Evolutionary conservation across 1,140 invertebrate genomes (phyloP).

Genomic region (Drosophila trapezifrons): DNA sequence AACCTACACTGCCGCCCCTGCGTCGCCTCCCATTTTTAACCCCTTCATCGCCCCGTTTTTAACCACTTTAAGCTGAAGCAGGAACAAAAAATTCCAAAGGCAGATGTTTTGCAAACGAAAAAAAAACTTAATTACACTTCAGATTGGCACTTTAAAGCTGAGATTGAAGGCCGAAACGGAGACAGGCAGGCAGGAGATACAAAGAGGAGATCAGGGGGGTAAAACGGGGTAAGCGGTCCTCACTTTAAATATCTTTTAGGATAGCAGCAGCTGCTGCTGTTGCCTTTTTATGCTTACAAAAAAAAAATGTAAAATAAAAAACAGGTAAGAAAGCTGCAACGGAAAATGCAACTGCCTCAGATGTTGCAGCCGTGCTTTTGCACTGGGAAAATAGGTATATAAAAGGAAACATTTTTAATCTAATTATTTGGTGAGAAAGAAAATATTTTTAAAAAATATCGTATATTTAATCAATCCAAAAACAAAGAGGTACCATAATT

Average conservation of each 20-base stretch:
- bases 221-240: constrained; percentile 3
- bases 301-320: constrained; percentile 6
- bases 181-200: constrained; percentile 7
- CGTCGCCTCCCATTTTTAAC: constrained; percentile 6
- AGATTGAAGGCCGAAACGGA: constrained; percentile 74
- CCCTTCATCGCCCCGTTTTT: background rate
- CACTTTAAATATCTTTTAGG: constrained; percentile 60
- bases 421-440: background rate
- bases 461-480: background rate
- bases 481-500: background rate
- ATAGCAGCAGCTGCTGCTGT: constrained; percentile 54
- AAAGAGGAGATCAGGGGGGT: background rate
- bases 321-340: constrained; percentile 73
- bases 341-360: constrained; percentile 63
- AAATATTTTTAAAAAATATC: background rate
- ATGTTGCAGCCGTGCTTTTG: constrained; percentile 18
- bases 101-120: constrained; percentile 68
- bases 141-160: constrained; percentile 63
- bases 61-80: constrained; percentile 52
- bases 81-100: constrained; percentile 45
- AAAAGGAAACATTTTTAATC: background rate
- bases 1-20: constrained; percentile 21
- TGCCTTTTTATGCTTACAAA: constrained; percentile 26
- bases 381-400: background rate
- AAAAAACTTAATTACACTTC: constrained; percentile 75